Evolutionary conservation across 2,888 invertebrate genomes (phyloP), one percentile per base, ranked within the genome.

Genomic region (Branchipolynoe longqiensis): DNA sequence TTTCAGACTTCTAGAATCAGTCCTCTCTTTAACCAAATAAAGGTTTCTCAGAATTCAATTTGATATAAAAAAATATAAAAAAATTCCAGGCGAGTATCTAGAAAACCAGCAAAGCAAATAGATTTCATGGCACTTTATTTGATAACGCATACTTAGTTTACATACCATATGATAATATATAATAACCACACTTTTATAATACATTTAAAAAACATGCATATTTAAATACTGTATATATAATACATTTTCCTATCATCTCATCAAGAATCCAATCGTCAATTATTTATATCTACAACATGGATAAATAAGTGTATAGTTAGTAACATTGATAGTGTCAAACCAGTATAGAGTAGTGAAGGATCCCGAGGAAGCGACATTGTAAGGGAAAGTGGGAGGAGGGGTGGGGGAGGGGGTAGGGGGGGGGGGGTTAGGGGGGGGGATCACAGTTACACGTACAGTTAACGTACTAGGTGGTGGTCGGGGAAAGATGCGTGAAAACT

Each of bases 51-150:
- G n/a, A n/a, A n/a, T n/a, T n/a, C n/a, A n/a, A n/a, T n/a, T n/a
- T n/a, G n/a, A n/a, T n/a, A n/a, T n/a, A n/a, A n/a, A n/a, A n/a
- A n/a, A n/a, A n/a, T n/a, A n/a, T n/a, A n/a, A n/a, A n/a, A n/a
- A n/a, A n/a, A n/a, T n/a, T n/a, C n/a, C n/a, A n/a, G n/a, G n/a
- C n/a, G n/a, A n/a, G n/a, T n/a, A n/a, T n/a, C n/a, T n/a, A n/a
- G n/a, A 48, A 48, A 18, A 48, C 18, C 48, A 48, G 8, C 8
- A 48, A 18, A 48, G 8, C 8, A 12, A 48, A 48, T 48, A 48
- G 18, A 22, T 69, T 69, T 62, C n/a, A 69, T 69, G 69, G 69
- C 69, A 69, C 69, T 69, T 69, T 69, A 69, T 69, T 69, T 69
- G 6, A 69, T 62, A 22, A 56, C 25, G 25, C 25, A 36, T 62